These are phyloP conservation scores for Balaenoptera acutorostrata DNA, from an alignment of 2,113 vertebrate species.

Conservation along the genomic window DNA sequence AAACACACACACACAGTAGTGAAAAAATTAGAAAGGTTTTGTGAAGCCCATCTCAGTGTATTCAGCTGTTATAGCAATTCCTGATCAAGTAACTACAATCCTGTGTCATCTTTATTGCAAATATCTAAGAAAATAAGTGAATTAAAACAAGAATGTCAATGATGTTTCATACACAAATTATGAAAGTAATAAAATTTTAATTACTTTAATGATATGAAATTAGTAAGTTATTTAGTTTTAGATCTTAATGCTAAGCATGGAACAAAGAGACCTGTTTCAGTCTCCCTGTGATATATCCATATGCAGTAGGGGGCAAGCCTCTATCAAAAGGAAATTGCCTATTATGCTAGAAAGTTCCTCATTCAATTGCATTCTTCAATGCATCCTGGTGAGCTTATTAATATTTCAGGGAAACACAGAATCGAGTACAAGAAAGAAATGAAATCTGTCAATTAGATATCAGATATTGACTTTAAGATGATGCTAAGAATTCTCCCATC, in stretches of 20 bases:
- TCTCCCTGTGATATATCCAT: background rate
- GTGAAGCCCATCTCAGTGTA: background rate
- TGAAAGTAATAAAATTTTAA: conserved; percentile 19
- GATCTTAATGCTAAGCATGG: background rate
- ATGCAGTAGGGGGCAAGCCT: background rate
- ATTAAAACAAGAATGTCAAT: background rate
- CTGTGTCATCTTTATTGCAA: background rate
- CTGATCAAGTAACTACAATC: background rate
- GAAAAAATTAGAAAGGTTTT: background rate
- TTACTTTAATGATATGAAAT: conserved; percentile 21
- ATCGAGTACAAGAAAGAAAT: background rate
- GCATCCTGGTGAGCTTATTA: background rate
- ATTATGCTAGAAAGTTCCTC: background rate
- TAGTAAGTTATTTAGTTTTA: conserved; percentile 11
- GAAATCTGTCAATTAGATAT: background rate
- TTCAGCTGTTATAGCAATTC: background rate
- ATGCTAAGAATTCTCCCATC: background rate
- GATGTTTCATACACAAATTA: background rate
- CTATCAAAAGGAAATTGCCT: background rate
- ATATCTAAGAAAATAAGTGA: background rate
- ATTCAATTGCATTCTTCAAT: background rate
- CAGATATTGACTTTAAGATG: background rate
- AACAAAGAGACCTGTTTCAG: background rate
- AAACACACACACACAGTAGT: background rate
- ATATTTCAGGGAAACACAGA: conserved; percentile 21